Evolutionary conservation across 2,888 invertebrate species (phyloP), one percentile per base, ranked within the genome.

Genomic region (Pachydiplax longipennis): DNA sequence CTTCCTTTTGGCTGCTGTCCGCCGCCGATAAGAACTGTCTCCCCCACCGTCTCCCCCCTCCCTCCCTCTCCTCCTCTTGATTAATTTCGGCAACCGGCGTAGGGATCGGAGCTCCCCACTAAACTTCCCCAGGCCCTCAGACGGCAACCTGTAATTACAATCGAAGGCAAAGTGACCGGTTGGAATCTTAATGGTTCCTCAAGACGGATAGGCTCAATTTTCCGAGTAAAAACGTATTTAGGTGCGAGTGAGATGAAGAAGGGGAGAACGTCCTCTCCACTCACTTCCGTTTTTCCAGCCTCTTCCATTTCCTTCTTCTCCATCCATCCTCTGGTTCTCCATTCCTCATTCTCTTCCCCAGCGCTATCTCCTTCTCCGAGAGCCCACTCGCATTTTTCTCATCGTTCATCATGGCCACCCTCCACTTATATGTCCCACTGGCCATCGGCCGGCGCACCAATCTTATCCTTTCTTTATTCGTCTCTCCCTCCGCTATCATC

Each of bases 151-250:
- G 87, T 87, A 87, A 87, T 87, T 87, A 87, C 87, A 87, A 87
- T 87, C 87, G 87, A 87, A 87, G 87, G 87, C 61, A 87, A 87
- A 87, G 87, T 87, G 87, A 87, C 87, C 87, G 87, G 87, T 87
- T 65, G 87, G 87, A 87, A 87, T 87, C 87, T 87, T 87, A 87
- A 87, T 87, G 87, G 87, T 53, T 61, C 87, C 61, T 37, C 87
- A 87, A 65, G 87, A 87, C 87, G 87, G 61, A 87, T 87, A 61
- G 87, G 87, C 87, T 87, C 87, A 87, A 87, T 87, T 87, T 87
- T 87, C 87, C 61, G 87, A 61, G 87, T 61, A 87, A 87, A 87
- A 87, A 87, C 87, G 87, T 87, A 87, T 87, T 87, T 87, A 87
- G 87, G 87, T 65, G 61, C 61, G 22, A 25, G n/a, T 31, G 31